phyloP scores from a whole-genome alignment of 2,113 vertebrate species.

The Megalops atlanticus region DNA sequence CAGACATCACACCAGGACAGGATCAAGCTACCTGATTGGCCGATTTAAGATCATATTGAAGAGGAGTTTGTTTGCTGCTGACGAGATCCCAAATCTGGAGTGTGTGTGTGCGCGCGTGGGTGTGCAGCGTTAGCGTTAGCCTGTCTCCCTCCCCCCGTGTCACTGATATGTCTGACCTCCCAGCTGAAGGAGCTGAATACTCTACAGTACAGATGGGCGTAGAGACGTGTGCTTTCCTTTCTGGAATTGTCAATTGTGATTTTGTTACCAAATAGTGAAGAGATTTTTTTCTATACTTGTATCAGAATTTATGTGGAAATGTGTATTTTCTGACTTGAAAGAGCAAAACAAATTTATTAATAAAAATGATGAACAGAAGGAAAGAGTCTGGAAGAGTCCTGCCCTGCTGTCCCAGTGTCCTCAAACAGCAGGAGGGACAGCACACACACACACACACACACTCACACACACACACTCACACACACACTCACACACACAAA shows the following conservation, averaged over 20 bases:
- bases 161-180: constrained; percentile 12
- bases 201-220: neutral
- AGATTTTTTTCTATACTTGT: constrained; percentile 29
- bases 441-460: too few species aligned
- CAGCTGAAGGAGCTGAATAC: neutral
- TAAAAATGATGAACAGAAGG: constrained; percentile 9
- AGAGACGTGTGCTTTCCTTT: neutral
- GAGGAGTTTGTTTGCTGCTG: neutral
- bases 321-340: constrained; percentile 34
- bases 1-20: neutral
- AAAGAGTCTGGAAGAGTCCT: neutral
- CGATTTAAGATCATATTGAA: neutral
- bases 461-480: too few species aligned
- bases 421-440: too few species aligned
- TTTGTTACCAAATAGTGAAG: constrained; percentile 21
- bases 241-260: neutral
- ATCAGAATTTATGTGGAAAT: constrained; percentile 29
- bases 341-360: constrained; percentile 30
- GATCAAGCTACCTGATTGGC: neutral
- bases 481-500: too few species aligned
- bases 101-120: neutral
- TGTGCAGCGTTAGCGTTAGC: neutral
- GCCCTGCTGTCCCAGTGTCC: too few species aligned
- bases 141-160: neutral
- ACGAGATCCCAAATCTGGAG: neutral